Percentiles rank a stretch among this genome's conserved stretches.
Evolutionary conservation across 64 coral and sea anemone species (phyloP).

Genomic region (Montipora cactus): DNA sequence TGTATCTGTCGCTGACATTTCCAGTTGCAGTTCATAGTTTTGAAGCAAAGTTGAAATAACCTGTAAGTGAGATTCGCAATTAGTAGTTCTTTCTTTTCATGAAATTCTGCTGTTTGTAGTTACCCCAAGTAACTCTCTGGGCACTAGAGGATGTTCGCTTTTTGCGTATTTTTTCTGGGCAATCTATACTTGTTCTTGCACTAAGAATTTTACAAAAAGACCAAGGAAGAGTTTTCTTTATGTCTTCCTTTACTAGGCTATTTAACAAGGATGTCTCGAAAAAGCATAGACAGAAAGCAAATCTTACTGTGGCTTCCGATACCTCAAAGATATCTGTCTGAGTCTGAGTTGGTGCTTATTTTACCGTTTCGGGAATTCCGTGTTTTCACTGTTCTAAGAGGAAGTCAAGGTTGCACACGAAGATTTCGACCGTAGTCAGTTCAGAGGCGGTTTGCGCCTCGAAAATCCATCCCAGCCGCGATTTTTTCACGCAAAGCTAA

Average conservation of each 20-base stretch:
- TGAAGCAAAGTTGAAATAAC: slow-evolving; percentile 64
- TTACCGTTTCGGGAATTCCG: no score
- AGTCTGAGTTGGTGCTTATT: slow-evolving; percentile 15
- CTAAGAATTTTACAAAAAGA: slow-evolving; percentile 53
- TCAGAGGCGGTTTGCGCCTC: no score
- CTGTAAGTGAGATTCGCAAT: slow-evolving; percentile 49
- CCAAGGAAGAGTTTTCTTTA: slow-evolving; percentile 50
- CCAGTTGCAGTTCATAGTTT: slow-evolving; percentile 57
- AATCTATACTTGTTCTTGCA: slow-evolving; percentile 23
- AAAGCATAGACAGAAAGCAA: slow-evolving; percentile 66
- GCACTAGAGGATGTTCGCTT: slow-evolving; percentile 29
- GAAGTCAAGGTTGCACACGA: no score
- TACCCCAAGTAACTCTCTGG: slow-evolving; percentile 26
- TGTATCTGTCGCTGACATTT: slow-evolving; percentile 55
- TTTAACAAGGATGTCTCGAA: slow-evolving; percentile 44
- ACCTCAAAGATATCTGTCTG: slow-evolving; percentile 70
- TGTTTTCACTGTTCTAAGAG: no score
- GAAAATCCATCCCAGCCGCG: no score
- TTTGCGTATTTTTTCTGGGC: slow-evolving; percentile 4
- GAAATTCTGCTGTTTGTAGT: slow-evolving; percentile 49
- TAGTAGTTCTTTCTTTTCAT: not conserved
- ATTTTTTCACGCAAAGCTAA: no score
- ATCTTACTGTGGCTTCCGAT: slow-evolving; percentile 54
- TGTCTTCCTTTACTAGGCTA: slow-evolving; percentile 50
- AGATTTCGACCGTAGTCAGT: no score